phyloP scores from a whole-genome alignment of 2,888 invertebrate species.

The Caenorhabditis parvicauda region DNA sequence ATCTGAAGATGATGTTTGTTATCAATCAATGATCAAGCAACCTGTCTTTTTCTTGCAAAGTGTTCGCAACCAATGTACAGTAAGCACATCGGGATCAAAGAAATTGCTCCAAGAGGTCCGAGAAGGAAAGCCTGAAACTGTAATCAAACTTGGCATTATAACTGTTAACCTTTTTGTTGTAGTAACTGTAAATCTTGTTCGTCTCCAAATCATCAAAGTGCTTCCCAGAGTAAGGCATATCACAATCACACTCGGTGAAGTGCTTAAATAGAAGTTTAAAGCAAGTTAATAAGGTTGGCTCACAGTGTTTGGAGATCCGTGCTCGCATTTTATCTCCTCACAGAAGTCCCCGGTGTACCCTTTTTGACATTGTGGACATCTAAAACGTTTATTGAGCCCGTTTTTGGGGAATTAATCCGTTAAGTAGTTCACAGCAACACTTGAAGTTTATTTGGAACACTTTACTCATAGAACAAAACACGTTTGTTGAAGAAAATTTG shows the following conservation, averaged over 20 bases:
- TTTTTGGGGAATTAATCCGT: too few species aligned
- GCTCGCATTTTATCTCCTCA: constrained; percentile 45
- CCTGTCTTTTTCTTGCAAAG: constrained; percentile 55
- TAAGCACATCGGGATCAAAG: constrained; percentile 52
- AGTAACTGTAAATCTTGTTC: constrained; percentile 29
- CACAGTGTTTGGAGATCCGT: constrained; percentile 34
- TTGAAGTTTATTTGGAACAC: too few species aligned
- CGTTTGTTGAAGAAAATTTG: too few species aligned
- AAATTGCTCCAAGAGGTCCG: constrained; percentile 57
- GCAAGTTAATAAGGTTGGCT: too few species aligned
- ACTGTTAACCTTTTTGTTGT: constrained; percentile 33
- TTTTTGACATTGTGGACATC: constrained; percentile 42
- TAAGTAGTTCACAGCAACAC: too few species aligned
- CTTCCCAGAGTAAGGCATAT: constrained; percentile 32
- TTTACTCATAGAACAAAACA: too few species aligned
- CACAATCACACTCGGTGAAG: constrained; percentile 28
- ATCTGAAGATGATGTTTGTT: constrained; percentile 32
- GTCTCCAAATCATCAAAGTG: constrained; percentile 35
- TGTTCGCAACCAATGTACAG: constrained; percentile 54
- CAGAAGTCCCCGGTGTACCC: constrained; percentile 47
- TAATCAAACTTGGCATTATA: background rate
- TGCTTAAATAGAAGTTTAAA: too few species aligned
- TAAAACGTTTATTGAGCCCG: constrained; percentile 6
- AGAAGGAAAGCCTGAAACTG: constrained; percentile 48
- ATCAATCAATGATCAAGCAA: constrained; percentile 11